Evolutionary conservation across 2,888 invertebrate species (phyloP), one percentile per base, ranked within the genome.

Genomic region (Caenorhabditis drosophilae): DNA sequence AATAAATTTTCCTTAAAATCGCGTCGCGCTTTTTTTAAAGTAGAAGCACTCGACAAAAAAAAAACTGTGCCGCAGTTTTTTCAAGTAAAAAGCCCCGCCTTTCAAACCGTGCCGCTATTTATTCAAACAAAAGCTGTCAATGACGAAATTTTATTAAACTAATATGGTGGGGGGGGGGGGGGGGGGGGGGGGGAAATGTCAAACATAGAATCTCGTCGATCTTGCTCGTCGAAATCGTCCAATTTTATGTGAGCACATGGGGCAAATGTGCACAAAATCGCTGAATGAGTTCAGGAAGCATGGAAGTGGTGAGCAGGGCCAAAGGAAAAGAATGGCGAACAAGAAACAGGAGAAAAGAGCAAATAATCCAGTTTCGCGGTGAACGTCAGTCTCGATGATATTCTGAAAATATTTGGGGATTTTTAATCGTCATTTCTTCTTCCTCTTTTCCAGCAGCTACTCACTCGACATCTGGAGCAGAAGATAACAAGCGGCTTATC

Each of bases 271-370:
- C 15, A 73, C 60, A 42, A 73, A 77, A 52, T 81, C 81, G 40
- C 75, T 63, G 53, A 79, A 81, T 16, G 67, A 69, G 22, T 73
- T 66, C 41, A 81, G 62, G 42, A 70, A 78, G 49, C 70, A 79
- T 1, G 81, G 81, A 25, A 78, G 59, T 11, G 79, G 72, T 3
- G 79, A 76, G 48, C 78, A 79, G 15, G 81, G 81, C 78, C 79
- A 81, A 16, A 81, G 67, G 42, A 78, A 54, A 9, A 75, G 53
- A 12, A 74, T 23, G 11, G 73, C 66, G 56, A 78, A 71, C 6
- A 76, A 44, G 22, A 70, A 44, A 25, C 72, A 71, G 11, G 70
- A 74, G n/a, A 74, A 46, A 47, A 69, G 63, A 34, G 79, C 78
- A 53, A 81, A 79, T 11, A 63, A 42, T n/a, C 81, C 81, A 26